Percentiles rank a stretch among this genome's conserved stretches.
These are phyloP conservation scores for Semicossyphus pulcher DNA, from an alignment of 2,113 vertebrate genomes.

Conservation along the genomic window DNA sequence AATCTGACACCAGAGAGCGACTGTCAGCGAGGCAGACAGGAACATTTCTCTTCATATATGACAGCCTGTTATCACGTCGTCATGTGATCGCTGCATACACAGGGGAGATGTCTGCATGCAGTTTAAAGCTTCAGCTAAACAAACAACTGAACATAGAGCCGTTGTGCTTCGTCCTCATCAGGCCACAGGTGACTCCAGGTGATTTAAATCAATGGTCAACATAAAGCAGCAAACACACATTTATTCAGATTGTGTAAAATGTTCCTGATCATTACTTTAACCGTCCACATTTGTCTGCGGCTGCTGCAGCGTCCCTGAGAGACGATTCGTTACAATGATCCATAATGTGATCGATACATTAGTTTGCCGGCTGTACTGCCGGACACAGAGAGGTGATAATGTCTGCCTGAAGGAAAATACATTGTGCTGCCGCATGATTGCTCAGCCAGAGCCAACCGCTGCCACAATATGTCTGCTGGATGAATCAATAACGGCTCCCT, in stretches of 20 bases:
- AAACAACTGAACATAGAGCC: no score
- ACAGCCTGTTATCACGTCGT: no score
- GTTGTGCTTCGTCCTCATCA: background rate
- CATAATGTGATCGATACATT: conserved; percentile 38
- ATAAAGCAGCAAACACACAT: background rate
- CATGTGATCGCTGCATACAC: no score
- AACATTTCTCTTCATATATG: no score
- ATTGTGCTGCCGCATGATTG: conserved; percentile 1
- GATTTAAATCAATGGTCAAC: background rate
- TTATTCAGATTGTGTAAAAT: conserved; percentile 7
- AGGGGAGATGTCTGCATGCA: no score
- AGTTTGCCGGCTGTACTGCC: conserved; percentile 14
- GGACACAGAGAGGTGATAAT: conserved; percentile 32
- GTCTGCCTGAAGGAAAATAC: conserved; percentile 19
- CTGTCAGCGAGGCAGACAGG: no score
- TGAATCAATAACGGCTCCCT: background rate
- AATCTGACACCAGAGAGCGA: no score
- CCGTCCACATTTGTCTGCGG: conserved; percentile 13
- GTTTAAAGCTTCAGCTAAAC: no score
- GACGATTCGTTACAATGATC: conserved; percentile 39
- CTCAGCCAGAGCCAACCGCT: conserved; percentile 1
- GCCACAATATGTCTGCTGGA: conserved; percentile 1
- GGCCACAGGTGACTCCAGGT: background rate
- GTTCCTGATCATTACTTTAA: conserved; percentile 15
- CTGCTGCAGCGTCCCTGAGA: conserved; percentile 25